These are phyloP conservation scores for Volucella zonaria DNA, from an alignment of 2,888 invertebrate genomes.

Conservation along the genomic window DNA sequence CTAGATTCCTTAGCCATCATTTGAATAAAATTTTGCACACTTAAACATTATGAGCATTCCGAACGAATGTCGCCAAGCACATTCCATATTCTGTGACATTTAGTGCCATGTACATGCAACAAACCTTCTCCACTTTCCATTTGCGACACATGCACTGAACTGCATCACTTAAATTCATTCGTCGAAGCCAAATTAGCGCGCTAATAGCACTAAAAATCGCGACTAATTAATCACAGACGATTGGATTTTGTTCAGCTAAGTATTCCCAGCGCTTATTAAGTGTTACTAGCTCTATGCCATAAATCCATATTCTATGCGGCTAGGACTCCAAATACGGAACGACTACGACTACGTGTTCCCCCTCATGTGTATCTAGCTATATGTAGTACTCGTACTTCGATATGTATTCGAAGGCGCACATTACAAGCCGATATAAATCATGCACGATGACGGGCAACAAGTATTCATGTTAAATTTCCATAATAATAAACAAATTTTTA, in stretches of 20 bases:
- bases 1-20: slow-evolving; percentile 46
- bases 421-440: slow-evolving; percentile 61
- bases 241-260: slow-evolving; percentile 46
- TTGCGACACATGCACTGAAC: slow-evolving; percentile 33
- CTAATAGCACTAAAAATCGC: slow-evolving; percentile 68
- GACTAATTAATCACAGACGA: slow-evolving; percentile 68
- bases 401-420: not conserved
- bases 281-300: slow-evolving; percentile 66
- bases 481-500: slow-evolving; percentile 81
- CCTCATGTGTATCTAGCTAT: no score
- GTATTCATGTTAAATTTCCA: slow-evolving; percentile 79
- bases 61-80: slow-evolving; percentile 56
- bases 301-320: slow-evolving; percentile 69
- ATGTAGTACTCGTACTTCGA: no score
- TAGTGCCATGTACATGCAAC: slow-evolving; percentile 53
- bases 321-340: slow-evolving; percentile 63
- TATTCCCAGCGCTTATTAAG: slow-evolving; percentile 72
- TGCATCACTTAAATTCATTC: slow-evolving; percentile 51
- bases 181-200: slow-evolving; percentile 66
- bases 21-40: slow-evolving; percentile 65
- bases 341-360: slow-evolving; percentile 30
- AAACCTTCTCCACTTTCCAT: slow-evolving; percentile 69
- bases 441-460: slow-evolving; percentile 73
- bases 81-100: slow-evolving; percentile 71
- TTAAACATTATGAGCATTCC: slow-evolving; percentile 58